Base-by-base conservation (phyloP, 2,113 vertebrate genomes). In the Ceyx margarethae region DNA sequence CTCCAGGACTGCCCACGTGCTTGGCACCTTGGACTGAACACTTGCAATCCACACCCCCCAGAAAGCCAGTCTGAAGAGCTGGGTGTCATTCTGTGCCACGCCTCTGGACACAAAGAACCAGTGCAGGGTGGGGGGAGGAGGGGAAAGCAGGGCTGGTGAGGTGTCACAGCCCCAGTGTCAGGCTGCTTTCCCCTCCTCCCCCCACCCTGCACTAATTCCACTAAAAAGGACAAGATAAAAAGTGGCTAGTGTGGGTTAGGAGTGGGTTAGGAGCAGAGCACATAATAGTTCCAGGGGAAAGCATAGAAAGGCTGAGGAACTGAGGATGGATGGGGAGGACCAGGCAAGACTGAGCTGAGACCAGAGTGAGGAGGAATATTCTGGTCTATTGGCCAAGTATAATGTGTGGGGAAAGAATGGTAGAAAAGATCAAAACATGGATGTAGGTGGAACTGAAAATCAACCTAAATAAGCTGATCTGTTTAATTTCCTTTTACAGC, bases 401-500 rank as follows among this genome's bases (percentile, higher is more conserved):
- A 21, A 46, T 66, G 6, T 2, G 1, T 16, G 5, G 4, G 6
- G 5, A 9, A 33, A 48, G 7, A 67, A 10, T 25, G 25, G 5
- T 17, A 22, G 46, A 67, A 65, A 81, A 72, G 84, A 33, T 21
- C 5, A 46, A 65, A 46, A 45, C 45, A 4, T 48, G 0, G 43
- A 14, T 25, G 20, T 22, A 82, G 45, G 33, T 80, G 25, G 64
- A 85, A 91, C 1, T 68, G 23, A 1, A 15, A 71, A 87, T 80
- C 58, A 68, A 57, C 89, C 67, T 58, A 89, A 79, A 84, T 37
- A 68, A 83, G 17, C 18, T 40, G 37, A 89, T 61, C 42, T 64
- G 35, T 77, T 96, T 95, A 19, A 81, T 94, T 72, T 66, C 42
- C 69, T 91, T 85, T 77, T 80, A 64, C 80, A 94, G 43, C 3